Evolutionary conservation across 2,113 vertebrate genomes (phyloP), one percentile per base, ranked within the genome.

Genomic region (Callionymus lyra): DNA sequence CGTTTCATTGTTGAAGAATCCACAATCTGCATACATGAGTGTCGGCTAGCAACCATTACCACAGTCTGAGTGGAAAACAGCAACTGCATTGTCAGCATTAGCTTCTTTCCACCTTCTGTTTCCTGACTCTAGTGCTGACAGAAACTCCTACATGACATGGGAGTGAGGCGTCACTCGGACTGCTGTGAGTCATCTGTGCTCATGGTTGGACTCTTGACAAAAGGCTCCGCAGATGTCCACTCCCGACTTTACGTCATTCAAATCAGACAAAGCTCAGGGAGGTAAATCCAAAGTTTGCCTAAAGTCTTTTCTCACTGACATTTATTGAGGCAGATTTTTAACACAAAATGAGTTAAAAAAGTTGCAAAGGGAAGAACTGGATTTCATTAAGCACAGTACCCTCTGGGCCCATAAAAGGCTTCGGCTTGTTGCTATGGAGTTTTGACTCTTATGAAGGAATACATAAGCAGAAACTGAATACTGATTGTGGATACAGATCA

Each of bases 371-470:
- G 8, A 58, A 59, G 61, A 57, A 43, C 53, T 56, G 53, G 68
- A 67, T 74, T 79, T 79, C 68, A 79, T 74, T 72, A 70, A 40
- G 39, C 47, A 62, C 56, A 59, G 46, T 74, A 34, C 68, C 14
- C 76, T 47, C 12, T 2, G 63, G 63, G 52, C 37, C 61, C 62
- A 52, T 81, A 76, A 74, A 75, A 49, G 46, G 54, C 43, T 65
- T 48, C 41, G 17, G 69, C 76, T 72, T 70, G 78, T 83, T 83
- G 74, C 81, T 70, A 83, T 78, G 81, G 81, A 68, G 68, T 74
- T 59, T 13, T 40, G 62, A 55, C 59, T 59, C 21, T 36, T 53
- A 53, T 47, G 31, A 36, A 36, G 44, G 64, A 76, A 72, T 72
- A 72, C 70, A 68, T 59, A 59, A 76, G 60, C 58, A 62, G 75